A percentile compares a stretch with the other conserved stretches of the same genome.
phyloP scores from a whole-genome alignment of 2,888 invertebrate genomes.

The Synanthedon andrenaeformis region DNA sequence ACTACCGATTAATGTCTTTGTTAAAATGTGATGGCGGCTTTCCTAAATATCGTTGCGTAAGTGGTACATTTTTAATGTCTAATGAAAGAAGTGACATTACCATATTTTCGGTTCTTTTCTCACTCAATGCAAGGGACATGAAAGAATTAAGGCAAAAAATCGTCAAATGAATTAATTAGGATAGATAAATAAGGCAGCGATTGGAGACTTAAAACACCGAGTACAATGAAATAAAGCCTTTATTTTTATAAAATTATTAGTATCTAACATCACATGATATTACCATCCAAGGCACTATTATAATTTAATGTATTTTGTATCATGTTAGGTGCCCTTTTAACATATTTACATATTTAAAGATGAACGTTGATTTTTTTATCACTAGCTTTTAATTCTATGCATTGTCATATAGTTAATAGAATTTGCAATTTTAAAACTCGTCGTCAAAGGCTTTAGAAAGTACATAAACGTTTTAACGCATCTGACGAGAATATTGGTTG shows the following conservation, averaged over 20 bases:
- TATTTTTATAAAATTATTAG: constrained; percentile 24
- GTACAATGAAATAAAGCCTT: constrained; percentile 12
- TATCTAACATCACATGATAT: constrained; percentile 51
- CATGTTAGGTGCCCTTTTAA: constrained; percentile 31
- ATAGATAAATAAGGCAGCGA: too few relatives aligned
- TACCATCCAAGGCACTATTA: constrained; percentile 46
- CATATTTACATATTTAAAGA: constrained; percentile 8
- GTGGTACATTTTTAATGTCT: too few relatives aligned
- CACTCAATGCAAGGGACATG: too few relatives aligned
- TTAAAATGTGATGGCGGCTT: too few relatives aligned
- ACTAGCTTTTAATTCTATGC: not conserved
- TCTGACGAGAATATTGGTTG: not conserved
- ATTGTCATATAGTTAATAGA: not conserved
- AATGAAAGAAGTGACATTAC: too few relatives aligned
- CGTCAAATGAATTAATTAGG: too few relatives aligned
- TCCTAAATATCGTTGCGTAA: too few relatives aligned
- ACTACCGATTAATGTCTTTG: too few relatives aligned
- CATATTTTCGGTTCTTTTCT: too few relatives aligned
- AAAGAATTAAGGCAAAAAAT: too few relatives aligned
- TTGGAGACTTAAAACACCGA: too few relatives aligned
- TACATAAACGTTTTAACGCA: constrained; percentile 1
- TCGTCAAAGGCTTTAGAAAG: constrained; percentile 3
- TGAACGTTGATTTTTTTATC: not conserved
- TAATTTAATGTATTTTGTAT: constrained; percentile 28
- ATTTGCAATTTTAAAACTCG: not conserved